Percentiles rank a stretch among this genome's conserved stretches.
These are phyloP conservation scores for Drosophila mayaguana DNA, from an alignment of 2,888 invertebrate species.

Conservation along the genomic window DNA sequence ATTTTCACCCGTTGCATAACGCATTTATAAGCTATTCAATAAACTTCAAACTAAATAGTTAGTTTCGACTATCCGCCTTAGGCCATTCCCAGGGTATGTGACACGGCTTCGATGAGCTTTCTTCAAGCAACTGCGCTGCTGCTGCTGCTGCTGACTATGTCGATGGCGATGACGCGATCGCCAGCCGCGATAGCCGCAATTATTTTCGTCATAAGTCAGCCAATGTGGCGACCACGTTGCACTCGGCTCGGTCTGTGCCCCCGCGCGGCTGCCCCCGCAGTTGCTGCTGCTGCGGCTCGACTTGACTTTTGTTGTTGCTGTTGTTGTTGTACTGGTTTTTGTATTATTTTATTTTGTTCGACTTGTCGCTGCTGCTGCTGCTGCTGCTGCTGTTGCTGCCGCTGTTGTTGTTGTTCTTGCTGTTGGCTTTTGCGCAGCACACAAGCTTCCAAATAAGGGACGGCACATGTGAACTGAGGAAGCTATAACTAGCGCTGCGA, in stretches of 20 bases:
- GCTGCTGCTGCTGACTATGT: constrained; percentile 32
- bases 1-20: no score
- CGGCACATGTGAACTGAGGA: constrained; percentile 85
- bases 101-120: constrained; percentile 54
- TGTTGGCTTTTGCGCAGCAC: constrained; percentile 60
- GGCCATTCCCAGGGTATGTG: constrained; percentile 21
- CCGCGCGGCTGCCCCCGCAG: background rate
- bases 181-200: constrained; percentile 75
- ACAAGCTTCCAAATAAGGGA: constrained; percentile 85
- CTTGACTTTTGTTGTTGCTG: constrained; percentile 45
- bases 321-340: constrained; percentile 61
- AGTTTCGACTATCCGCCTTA: background rate
- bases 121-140: constrained; percentile 36
- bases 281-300: constrained; percentile 13
- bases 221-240: constrained; percentile 75
- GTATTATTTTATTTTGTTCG: constrained; percentile 23
- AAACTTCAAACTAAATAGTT: no score
- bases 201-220: constrained; percentile 81
- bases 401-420: background rate
- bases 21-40: no score
- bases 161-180: constrained; percentile 78
- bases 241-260: constrained; percentile 40
- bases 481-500: constrained; percentile 83
- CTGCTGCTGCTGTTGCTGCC: constrained; percentile 24
- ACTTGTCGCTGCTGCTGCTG: constrained; percentile 42